Evolutionary conservation across 2,113 vertebrate species (phyloP).

Genomic region (Pristiophorus japonicus): DNA sequence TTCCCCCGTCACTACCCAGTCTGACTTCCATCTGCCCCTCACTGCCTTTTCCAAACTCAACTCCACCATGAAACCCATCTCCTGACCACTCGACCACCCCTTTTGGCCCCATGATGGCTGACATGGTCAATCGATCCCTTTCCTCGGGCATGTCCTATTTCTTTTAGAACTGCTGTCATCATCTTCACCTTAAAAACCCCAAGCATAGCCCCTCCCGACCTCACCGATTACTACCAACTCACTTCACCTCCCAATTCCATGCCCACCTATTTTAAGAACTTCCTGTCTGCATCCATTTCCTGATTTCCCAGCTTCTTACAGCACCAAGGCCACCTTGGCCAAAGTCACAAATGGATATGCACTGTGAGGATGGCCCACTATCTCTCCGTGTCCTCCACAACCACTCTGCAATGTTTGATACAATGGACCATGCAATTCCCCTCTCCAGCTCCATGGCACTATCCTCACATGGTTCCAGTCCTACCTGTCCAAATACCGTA

Average conservation of each 20-base stretch:
- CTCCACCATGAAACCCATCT: background rate
- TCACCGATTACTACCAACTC: background rate
- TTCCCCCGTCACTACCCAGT: background rate
- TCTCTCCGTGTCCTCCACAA: background rate
- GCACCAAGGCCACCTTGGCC: background rate
- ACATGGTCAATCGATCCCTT: background rate
- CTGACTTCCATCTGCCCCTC: background rate
- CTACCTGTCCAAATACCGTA: background rate
- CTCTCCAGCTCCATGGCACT: background rate
- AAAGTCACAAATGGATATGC: background rate
- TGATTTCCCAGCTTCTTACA: background rate
- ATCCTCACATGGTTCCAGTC: background rate
- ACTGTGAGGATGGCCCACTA: background rate
- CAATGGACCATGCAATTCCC: background rate
- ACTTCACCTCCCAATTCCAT: background rate
- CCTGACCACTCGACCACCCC: too few relatives aligned
- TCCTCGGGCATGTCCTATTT: background rate
- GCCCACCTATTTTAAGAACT: background rate
- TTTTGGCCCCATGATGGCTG: background rate
- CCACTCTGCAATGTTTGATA: background rate
- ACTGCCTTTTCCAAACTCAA: background rate
- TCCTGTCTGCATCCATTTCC: background rate
- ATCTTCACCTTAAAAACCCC: background rate
- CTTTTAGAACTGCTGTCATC: background rate
- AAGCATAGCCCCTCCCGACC: background rate